Evolutionary conservation across 2,797 vertebrate genomes (phyloP).

Genomic region (Sebastes taczanowskii): DNA sequence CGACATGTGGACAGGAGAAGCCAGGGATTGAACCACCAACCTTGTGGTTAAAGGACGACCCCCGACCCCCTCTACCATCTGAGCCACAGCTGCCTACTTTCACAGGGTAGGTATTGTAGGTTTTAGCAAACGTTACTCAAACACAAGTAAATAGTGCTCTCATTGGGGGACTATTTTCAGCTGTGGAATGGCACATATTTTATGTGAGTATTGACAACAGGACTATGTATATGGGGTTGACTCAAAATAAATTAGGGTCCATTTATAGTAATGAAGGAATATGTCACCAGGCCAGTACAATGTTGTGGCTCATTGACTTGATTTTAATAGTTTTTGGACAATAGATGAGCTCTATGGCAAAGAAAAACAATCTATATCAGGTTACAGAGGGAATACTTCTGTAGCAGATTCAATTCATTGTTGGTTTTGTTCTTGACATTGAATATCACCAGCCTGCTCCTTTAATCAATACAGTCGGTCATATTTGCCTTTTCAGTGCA

Average conservation of each 20-base stretch:
- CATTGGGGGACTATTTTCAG: background rate
- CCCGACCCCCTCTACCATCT: too few relatives aligned
- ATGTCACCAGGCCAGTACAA: background rate
- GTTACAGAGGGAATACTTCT: background rate
- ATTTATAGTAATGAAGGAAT: background rate
- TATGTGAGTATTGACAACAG: background rate
- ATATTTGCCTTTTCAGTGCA: constrained; percentile 41
- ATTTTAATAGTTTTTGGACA: background rate
- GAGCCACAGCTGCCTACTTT: background rate
- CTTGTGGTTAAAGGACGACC: background rate
- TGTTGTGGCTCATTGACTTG: background rate
- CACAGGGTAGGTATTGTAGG: fast-evolving
- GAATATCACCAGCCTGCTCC: constrained; percentile 19
- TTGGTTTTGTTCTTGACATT: constrained; percentile 27
- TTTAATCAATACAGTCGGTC: constrained; percentile 49
- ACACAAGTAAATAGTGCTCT: background rate
- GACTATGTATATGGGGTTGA: background rate
- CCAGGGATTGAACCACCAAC: fast-evolving
- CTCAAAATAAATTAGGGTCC: background rate
- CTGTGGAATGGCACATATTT: background rate
- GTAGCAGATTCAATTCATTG: background rate
- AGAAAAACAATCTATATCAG: background rate
- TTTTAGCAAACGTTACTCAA: background rate
- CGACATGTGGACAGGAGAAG: background rate
- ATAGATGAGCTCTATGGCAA: background rate